Conservation (phyloP, 2,113 vertebrate species). For the Antechinus flavipes region DNA sequence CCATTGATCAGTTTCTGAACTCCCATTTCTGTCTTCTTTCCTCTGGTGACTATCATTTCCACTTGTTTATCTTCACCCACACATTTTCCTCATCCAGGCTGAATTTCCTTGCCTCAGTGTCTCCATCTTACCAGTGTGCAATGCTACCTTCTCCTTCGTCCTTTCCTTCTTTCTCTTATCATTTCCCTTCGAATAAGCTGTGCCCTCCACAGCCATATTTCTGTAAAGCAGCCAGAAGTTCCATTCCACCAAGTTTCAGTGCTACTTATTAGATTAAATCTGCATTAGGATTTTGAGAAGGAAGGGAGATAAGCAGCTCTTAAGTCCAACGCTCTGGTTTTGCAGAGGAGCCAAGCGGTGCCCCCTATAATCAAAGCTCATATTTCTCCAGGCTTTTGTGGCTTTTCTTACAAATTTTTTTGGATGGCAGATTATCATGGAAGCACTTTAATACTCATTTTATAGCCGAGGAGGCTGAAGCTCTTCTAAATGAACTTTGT, state of each 20-base stretch:
- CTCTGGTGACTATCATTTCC: not conserved
- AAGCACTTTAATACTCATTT: not conserved
- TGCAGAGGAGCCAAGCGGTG: not conserved
- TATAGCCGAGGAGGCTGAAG: not conserved
- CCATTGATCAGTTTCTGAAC: not conserved
- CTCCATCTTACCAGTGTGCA: not conserved
- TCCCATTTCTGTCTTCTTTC: not conserved
- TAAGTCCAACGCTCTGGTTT: not conserved
- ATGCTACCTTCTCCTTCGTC: not conserved
- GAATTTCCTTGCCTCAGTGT: not conserved
- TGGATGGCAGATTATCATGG: not conserved
- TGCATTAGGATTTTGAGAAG: not conserved
- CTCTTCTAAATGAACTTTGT: not conserved
- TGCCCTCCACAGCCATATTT: not conserved
- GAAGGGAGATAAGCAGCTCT: not conserved
- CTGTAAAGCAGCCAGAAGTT: not conserved
- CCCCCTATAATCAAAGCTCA: not conserved
- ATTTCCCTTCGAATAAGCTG: not conserved
- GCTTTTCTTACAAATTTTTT: not conserved
- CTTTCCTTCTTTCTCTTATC: not conserved
- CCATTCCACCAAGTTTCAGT: not conserved
- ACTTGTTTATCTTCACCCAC: not conserved
- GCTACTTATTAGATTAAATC: not conserved
- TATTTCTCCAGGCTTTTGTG: not conserved
- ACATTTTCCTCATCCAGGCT: not conserved